Conservation (phyloP, 2,888 invertebrate genomes). For the Euzetes globulus region DNA sequence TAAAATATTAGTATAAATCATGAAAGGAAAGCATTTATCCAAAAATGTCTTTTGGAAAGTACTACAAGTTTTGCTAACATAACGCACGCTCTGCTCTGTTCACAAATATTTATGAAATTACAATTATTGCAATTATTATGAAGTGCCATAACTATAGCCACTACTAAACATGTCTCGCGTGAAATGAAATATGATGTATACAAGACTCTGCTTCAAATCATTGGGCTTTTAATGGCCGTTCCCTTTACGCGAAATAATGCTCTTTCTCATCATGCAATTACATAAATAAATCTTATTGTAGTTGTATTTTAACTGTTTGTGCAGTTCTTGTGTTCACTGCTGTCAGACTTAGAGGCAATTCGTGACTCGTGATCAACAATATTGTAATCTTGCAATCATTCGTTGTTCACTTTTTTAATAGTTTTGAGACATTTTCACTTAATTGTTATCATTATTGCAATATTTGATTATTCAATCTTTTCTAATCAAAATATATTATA, state of each 20-base stretch:
- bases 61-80: not conserved
- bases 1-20: slow-evolving; percentile 1
- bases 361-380: slow-evolving; percentile 18
- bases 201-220: not conserved
- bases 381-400: slow-evolving; percentile 2
- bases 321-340: not conserved
- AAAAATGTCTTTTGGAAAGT: not conserved
- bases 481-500: no score
- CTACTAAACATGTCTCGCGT: slow-evolving; percentile 12
- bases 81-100: slow-evolving; percentile 1
- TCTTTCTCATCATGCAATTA: slow-evolving; percentile 17
- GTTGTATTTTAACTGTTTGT: not conserved
- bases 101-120: slow-evolving; percentile 9
- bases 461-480: no score
- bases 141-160: slow-evolving; percentile 6
- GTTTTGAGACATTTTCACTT: slow-evolving; percentile 11
- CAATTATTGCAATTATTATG: slow-evolving; percentile 12
- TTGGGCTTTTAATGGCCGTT: not conserved
- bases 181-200: slow-evolving; percentile 6
- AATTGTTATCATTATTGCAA: not conserved
- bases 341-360: not conserved
- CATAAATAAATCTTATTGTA: slow-evolving; percentile 23
- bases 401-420: not conserved
- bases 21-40: slow-evolving; percentile 13
- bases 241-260: not conserved